Evolutionary conservation across 2,113 vertebrate genomes (phyloP), one percentile per base, ranked within the genome.

Genomic region (Catagonus wagneri): DNA sequence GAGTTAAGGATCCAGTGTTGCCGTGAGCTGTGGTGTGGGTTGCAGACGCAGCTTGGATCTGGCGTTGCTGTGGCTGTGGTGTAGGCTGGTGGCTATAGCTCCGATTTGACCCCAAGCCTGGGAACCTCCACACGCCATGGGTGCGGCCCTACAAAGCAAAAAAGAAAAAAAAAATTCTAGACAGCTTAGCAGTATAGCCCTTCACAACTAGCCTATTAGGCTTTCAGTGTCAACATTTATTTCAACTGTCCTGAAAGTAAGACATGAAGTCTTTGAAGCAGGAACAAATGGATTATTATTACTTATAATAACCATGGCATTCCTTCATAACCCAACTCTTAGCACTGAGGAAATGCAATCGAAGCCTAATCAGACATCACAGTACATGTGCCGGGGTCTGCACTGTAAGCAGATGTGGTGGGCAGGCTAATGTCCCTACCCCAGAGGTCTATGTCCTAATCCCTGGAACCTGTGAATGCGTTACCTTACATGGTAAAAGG

Each of bases 241-340:
- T 50, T 54, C 16, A 80, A 83, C 23, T 90, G 34, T 93, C 15
- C 50, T 93, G 52, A 68, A 61, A 95, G 16, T 19, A 86, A 93
- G 34, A 68, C 17, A 44, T 25, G 56, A 85, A n/a, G 20, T 89
- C 36, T 80, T 25, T 74, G 79, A 52, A 91, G 56, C 15, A 83
- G 29, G 13, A 90, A 95, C 3, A 85, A 20, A 68, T 80, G 44
- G 56, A 76, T 52, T 87, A 60, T 27, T 69, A 93, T 34, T 66
- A 79, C 13, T 63, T 94, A 71, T n/a, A 76, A 61, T 36, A 95
- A 87, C 13, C 36, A 92, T 66, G 78, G 25, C 34, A 90, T 23
- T 78, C 63, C 4, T 23, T 88, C 44, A 93, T 27, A 95, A 2
- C 34, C 4, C 54, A 86, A 39, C 20, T 93, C 23, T 75, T 74